Evolutionary conservation across 2,888 invertebrate genomes (phyloP).

Genomic region (Protula sp.): DNA sequence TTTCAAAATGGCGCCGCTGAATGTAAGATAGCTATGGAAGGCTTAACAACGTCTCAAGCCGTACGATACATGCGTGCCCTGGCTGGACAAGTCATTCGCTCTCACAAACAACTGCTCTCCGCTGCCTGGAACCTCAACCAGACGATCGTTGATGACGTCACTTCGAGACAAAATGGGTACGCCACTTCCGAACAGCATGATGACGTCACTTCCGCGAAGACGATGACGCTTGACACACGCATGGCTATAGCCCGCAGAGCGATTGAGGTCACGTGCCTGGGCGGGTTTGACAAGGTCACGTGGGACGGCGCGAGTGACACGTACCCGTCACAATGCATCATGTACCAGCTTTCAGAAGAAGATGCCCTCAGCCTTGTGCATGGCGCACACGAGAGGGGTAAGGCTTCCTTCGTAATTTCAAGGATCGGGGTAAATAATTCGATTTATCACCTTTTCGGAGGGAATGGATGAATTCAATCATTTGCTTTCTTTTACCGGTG

Average conservation of each 20-base stretch:
- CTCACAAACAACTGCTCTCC: constrained; percentile 25
- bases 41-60: constrained; percentile 28
- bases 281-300: constrained; percentile 31
- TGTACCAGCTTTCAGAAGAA: constrained; percentile 30
- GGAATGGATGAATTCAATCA: too few relatives aligned
- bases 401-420: too few relatives aligned
- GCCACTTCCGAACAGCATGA: too few relatives aligned
- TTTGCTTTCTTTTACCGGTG: too few relatives aligned
- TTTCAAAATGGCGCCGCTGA: constrained; percentile 32
- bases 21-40: constrained; percentile 31
- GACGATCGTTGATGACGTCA: constrained; percentile 23
- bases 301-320: constrained; percentile 34
- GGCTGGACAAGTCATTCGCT: constrained; percentile 25
- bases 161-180: constrained; percentile 2
- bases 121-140: constrained; percentile 35
- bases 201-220: constrained; percentile 18
- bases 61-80: constrained; percentile 27
- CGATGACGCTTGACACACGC: constrained; percentile 15
- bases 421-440: too few relatives aligned
- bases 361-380: constrained; percentile 30
- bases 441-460: too few relatives aligned
- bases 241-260: constrained; percentile 28
- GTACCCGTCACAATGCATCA: constrained; percentile 33
- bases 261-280: constrained; percentile 26
- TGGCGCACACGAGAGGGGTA: constrained; percentile 26